These are phyloP conservation scores for Harpalus rufipes DNA, from an alignment of 2,888 invertebrate species.

Conservation along the genomic window DNA sequence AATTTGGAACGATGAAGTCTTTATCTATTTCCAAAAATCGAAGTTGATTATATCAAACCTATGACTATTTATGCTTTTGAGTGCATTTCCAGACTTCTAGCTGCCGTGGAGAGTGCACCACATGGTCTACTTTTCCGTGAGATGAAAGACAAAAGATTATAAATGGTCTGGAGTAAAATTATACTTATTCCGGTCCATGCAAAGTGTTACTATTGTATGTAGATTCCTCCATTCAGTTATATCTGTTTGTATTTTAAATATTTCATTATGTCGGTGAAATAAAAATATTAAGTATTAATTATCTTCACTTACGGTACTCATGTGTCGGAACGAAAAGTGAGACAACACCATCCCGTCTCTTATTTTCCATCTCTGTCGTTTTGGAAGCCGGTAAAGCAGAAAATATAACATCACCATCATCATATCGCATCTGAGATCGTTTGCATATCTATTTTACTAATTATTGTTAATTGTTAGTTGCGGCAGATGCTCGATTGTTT, in stretches of 20 bases:
- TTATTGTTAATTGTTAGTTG: slow-evolving; percentile 65
- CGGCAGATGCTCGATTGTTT: slow-evolving; percentile 51
- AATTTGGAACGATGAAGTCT: too few species aligned
- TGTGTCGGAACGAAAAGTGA: slow-evolving; percentile 29
- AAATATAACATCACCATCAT: slow-evolving; percentile 43
- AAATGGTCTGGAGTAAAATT: slow-evolving; percentile 6
- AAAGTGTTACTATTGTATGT: slow-evolving; percentile 61
- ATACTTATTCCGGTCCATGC: slow-evolving; percentile 29
- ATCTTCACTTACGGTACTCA: slow-evolving; percentile 52
- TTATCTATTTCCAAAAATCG: too few species aligned
- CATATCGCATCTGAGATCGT: slow-evolving; percentile 31
- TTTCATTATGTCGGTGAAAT: slow-evolving; percentile 60
- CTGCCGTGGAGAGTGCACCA: too few species aligned
- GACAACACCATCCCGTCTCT: background rate
- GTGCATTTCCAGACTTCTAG: too few species aligned
- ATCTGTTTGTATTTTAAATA: slow-evolving; percentile 62
- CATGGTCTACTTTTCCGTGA: background rate
- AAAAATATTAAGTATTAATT: slow-evolving; percentile 60
- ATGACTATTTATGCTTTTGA: too few species aligned
- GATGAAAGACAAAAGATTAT: background rate
- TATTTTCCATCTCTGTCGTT: background rate
- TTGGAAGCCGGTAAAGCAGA: slow-evolving; percentile 40
- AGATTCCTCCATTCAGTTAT: slow-evolving; percentile 57
- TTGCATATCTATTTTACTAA: slow-evolving; percentile 65
- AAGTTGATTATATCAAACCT: too few species aligned